Evolutionary conservation across 1,140 invertebrate genomes (phyloP), one percentile per base, ranked within the genome.

Genomic region (Calephelis virginiensis): DNA sequence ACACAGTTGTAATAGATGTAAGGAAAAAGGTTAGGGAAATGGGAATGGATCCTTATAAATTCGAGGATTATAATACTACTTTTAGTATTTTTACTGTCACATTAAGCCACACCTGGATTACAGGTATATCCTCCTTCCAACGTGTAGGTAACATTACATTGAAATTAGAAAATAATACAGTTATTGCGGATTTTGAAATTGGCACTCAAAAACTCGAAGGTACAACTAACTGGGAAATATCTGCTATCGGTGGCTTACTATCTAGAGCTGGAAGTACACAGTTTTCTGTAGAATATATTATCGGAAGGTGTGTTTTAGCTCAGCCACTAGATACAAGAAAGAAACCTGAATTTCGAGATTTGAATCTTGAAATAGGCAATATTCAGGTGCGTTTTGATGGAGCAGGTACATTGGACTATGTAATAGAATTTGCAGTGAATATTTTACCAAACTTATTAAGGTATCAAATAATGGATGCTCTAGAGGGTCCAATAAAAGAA

Each of bases 401-500:
- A 6, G 94, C 95, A 0, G 96, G 96, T 47, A 96, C 96, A 0
- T 56, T 96, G 12, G 96, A 97, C 85, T 97, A 97, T 81, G 72
- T 95, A 6, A 90, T 96, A 53, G 96, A 97, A 89, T 94, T 95
- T 65, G 92, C 90, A 1, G 91, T 97, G 0, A 97, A 97, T 81
- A 91, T 97, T 69, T 71, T 97, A 50, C 96, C 96, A 2, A 97
- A 97, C 92, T 85, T 97, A 56, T 89, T 97, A 63, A 92, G 96
- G 70, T 95, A 96, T 87, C 96, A 97, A 89, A 96, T 97, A 69
- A 95, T 96, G 93, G 95, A 96, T 78, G 95, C 96, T 5, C 82
- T 96, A 8, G 96, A 97, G 86, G 93, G 93, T 63, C 95, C 95
- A 0, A 85, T 96, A 4, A 95, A 93, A 75, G 93, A 93, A 68